A percentile compares a stretch with the other conserved stretches of the same genome.
Conservation (phyloP, 2,888 invertebrate genomes). For the Papilio gigon region DNA sequence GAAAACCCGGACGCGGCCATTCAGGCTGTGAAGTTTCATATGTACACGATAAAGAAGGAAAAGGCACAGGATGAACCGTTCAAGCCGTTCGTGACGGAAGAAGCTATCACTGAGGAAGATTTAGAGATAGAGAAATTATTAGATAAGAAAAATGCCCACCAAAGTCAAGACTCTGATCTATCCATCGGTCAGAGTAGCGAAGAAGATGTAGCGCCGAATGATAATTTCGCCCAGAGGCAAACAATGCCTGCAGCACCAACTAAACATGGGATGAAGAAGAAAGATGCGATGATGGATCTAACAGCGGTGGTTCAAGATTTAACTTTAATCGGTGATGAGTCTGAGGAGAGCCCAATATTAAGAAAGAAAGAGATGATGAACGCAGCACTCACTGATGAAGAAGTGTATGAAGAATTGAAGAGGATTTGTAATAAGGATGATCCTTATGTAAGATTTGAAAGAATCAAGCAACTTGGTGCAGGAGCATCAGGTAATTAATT, state of each 20-base stretch:
- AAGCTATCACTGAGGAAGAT: conserved; percentile 91
- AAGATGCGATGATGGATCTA: conserved; percentile 67
- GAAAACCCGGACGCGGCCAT: conserved; percentile 95
- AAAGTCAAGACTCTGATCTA: conserved; percentile 83
- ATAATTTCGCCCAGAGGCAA: conserved; percentile 68
- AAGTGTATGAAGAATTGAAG: conserved; percentile 89
- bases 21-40: conserved; percentile 94
- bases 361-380: conserved; percentile 83
- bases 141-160: conserved; percentile 87
- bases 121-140: conserved; percentile 90
- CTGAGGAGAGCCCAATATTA: conserved; percentile 82
- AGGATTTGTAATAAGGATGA: conserved; percentile 92
- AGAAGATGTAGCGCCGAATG: conserved; percentile 76
- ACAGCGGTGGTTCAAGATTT: conserved; percentile 72
- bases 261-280: conserved; percentile 71
- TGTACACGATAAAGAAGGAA: conserved; percentile 92
- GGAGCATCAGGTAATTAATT: conserved; percentile 88
- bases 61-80: conserved; percentile 87
- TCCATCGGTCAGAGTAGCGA: conserved; percentile 81
- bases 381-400: conserved; percentile 85
- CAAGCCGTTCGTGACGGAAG: conserved; percentile 91
- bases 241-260: conserved; percentile 82
- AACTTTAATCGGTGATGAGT: conserved; percentile 70
- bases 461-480: conserved; percentile 92
- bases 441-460: conserved; percentile 90